These are phyloP conservation scores for Rhyacophila brunnea DNA, from an alignment of 1,140 invertebrate species.

Conservation along the genomic window DNA sequence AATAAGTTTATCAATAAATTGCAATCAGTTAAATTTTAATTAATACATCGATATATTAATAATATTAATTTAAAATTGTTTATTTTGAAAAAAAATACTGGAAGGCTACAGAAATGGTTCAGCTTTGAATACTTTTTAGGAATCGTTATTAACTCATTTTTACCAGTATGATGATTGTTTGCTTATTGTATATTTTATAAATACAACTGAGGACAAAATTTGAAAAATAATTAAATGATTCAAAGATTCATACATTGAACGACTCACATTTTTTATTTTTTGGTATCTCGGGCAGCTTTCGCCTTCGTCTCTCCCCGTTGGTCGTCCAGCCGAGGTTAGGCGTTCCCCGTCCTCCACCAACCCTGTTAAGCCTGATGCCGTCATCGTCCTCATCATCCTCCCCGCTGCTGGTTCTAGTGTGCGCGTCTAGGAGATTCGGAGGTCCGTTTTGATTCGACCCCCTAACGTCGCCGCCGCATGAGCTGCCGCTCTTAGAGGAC, in stretches of 20 bases:
- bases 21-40: too few relatives aligned
- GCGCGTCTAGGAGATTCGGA: slow-evolving; percentile 2
- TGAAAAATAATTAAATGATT: too few relatives aligned
- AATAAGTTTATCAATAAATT: too few relatives aligned
- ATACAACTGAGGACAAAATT: too few relatives aligned
- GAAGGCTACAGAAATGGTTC: too few relatives aligned
- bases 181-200: too few relatives aligned
- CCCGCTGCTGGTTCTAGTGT: slow-evolving; percentile 28
- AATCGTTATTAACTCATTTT: too few relatives aligned
- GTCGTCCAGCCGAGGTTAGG: slow-evolving; percentile 39
- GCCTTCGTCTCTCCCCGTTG: slow-evolving; percentile 64
- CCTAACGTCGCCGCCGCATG: slow-evolving; percentile 42
- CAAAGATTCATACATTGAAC: not conserved
- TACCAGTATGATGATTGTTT: too few relatives aligned
- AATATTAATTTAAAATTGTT: too few relatives aligned
- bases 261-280: slow-evolving; percentile 81
- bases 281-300: slow-evolving; percentile 84
- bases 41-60: too few relatives aligned
- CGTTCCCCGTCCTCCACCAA: slow-evolving; percentile 39
- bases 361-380: slow-evolving; percentile 40
- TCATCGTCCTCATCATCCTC: slow-evolving; percentile 49
- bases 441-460: not conserved
- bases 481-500: slow-evolving; percentile 69
- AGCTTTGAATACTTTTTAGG: too few relatives aligned
- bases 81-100: too few relatives aligned